These are phyloP conservation scores for Armadillidium nasatum DNA, from an alignment of 1,140 invertebrate genomes.

Conservation along the genomic window DNA sequence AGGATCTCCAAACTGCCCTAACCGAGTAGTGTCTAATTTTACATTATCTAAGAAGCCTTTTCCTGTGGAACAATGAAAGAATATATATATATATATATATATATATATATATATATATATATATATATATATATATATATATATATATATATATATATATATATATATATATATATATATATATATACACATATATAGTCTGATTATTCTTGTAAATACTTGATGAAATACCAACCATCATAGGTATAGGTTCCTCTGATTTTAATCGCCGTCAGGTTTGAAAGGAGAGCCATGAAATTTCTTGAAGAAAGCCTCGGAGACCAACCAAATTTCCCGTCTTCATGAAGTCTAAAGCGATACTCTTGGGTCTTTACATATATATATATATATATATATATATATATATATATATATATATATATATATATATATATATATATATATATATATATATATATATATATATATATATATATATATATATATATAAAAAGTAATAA, in stretches of 20 bases:
- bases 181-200: not conserved
- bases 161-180: constrained; percentile 12
- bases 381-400: no score
- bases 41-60: constrained; percentile 84
- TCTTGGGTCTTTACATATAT: constrained; percentile 59
- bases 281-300: constrained; percentile 84
- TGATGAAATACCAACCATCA: constrained; percentile 54
- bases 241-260: constrained; percentile 85
- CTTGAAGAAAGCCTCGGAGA: constrained; percentile 74
- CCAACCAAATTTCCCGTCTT: constrained; percentile 86
- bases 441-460: no score
- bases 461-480: no score
- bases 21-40: constrained; percentile 74
- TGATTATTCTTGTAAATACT: no score
- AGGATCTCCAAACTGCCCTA: constrained; percentile 68
- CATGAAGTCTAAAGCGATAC: constrained; percentile 80
- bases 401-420: no score
- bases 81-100: not conserved
- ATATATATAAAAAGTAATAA: no score
- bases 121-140: constrained; percentile 17
- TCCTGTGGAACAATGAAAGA: constrained; percentile 53
- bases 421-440: no score
- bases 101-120: constrained; percentile 1
- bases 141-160: not conserved
- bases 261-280: constrained; percentile 89